Percentiles rank a stretch among this genome's conserved stretches.
Conservation (phyloP, 2,797 vertebrate species). For the Schizopygopsis pylzovi region DNA sequence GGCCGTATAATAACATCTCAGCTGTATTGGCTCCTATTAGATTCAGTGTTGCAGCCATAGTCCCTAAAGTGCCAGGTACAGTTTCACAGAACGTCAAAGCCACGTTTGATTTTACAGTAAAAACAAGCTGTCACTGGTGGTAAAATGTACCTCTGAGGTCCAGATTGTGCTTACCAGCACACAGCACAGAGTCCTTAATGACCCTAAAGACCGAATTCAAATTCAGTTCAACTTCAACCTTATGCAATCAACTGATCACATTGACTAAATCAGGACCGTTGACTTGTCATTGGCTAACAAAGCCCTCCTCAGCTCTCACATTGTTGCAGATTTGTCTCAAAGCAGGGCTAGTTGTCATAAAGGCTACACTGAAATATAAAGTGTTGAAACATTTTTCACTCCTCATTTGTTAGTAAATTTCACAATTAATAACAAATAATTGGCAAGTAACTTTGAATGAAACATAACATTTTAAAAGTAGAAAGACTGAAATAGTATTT, state of each 20-base stretch:
- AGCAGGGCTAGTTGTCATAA: background rate
- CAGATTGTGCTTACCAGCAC: background rate
- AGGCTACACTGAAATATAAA: background rate
- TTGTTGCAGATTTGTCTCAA: background rate
- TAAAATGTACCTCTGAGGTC: constrained; percentile 9
- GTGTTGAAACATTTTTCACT: background rate
- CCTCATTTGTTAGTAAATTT: background rate
- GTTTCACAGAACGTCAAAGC: constrained; percentile 4
- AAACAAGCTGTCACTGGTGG: constrained; percentile 22
- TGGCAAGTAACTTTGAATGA: background rate
- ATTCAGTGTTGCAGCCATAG: background rate
- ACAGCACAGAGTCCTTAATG: constrained; percentile 4
- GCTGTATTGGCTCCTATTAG: constrained; percentile 23
- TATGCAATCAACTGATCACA: background rate
- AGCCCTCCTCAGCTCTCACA: background rate
- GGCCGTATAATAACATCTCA: background rate
- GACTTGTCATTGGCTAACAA: background rate
- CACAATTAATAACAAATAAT: background rate
- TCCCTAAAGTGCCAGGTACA: constrained; percentile 17
- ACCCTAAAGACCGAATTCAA: background rate
- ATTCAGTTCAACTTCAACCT: background rate
- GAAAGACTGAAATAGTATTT: background rate
- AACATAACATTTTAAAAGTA: background rate
- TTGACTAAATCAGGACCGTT: background rate
- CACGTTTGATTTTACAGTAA: constrained; percentile 18